Percentiles rank a stretch among this genome's conserved stretches.
phyloP scores from a whole-genome alignment of 1,140 invertebrate species.

The Calephelis virginiensis region DNA sequence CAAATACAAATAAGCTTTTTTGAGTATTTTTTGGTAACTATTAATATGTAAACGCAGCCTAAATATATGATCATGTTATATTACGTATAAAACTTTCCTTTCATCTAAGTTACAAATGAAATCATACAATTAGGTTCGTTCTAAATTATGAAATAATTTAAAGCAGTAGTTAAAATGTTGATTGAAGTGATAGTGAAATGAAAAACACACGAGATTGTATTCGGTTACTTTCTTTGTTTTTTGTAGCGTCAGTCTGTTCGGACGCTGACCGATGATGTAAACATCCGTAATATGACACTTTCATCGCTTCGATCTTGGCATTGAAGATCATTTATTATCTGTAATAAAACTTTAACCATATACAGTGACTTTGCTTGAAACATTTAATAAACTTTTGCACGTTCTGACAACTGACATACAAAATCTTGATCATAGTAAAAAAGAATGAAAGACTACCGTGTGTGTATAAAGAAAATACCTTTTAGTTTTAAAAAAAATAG shows the following conservation, averaged over 20 bases:
- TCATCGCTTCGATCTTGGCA: constrained; percentile 13
- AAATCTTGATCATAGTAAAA: too few relatives aligned
- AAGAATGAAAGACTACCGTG: too few relatives aligned
- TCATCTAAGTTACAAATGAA: constrained; percentile 1
- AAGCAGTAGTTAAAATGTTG: constrained; percentile 9
- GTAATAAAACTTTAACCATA: background rate
- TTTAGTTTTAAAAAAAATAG: too few relatives aligned
- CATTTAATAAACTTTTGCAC: background rate
- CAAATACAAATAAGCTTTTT: too few relatives aligned
- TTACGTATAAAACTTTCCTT: background rate
- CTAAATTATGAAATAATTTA: constrained; percentile 5
- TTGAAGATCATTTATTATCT: constrained; percentile 11
- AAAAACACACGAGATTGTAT: constrained; percentile 10
- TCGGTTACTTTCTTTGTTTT: constrained; percentile 15
- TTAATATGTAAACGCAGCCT: too few relatives aligned
- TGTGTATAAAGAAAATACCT: too few relatives aligned
- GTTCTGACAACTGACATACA: background rate
- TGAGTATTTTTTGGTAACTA: too few relatives aligned
- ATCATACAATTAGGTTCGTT: background rate
- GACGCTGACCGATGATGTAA: constrained; percentile 22
- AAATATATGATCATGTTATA: too few relatives aligned
- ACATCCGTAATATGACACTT: constrained; percentile 22
- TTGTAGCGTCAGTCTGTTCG: background rate
- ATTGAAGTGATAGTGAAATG: constrained; percentile 17
- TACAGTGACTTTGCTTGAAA: background rate